A percentile compares a stretch with the other conserved stretches of the same genome.
Conservation (phyloP, 1,140 invertebrate species). For the Papilio machaon region DNA sequence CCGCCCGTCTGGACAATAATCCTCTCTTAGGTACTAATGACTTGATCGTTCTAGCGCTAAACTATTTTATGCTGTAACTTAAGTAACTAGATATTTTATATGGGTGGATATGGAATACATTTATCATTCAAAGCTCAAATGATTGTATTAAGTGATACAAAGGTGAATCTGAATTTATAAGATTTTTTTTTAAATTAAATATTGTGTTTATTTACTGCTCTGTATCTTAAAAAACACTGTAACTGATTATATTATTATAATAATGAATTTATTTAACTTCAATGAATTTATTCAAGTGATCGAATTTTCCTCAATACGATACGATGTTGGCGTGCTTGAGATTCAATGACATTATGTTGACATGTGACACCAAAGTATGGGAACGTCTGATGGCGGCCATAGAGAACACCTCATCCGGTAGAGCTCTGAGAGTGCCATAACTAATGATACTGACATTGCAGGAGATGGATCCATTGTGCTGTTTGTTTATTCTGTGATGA, state of each 20-base stretch:
- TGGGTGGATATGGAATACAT: constrained; percentile 69
- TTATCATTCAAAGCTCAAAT: constrained; percentile 71
- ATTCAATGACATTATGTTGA: constrained; percentile 30
- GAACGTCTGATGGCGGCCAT: neutral
- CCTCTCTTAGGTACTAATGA: constrained; percentile 48
- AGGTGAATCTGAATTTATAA: constrained; percentile 73
- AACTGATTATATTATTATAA: constrained; percentile 52
- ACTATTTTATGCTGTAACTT: constrained; percentile 55
- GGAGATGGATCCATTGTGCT: neutral
- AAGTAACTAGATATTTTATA: constrained; percentile 67
- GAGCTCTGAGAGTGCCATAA: constrained; percentile 59
- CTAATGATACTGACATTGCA: constrained; percentile 41
- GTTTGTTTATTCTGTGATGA: constrained; percentile 21
- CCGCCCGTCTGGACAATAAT: constrained; percentile 36
- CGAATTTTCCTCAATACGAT: constrained; percentile 28
- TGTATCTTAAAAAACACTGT: constrained; percentile 60
- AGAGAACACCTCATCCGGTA: constrained; percentile 32
- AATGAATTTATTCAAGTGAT: constrained; percentile 10
- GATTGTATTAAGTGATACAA: constrained; percentile 63
- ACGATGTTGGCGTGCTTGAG: neutral
- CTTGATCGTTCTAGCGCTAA: constrained; percentile 52
- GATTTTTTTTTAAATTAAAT: constrained; percentile 62
- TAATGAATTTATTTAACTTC: constrained; percentile 21
- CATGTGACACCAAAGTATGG: constrained; percentile 30
- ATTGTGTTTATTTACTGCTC: constrained; percentile 63